phyloP scores from a whole-genome alignment of 1,140 invertebrate species.

The Tetramorium parvispinum region DNA sequence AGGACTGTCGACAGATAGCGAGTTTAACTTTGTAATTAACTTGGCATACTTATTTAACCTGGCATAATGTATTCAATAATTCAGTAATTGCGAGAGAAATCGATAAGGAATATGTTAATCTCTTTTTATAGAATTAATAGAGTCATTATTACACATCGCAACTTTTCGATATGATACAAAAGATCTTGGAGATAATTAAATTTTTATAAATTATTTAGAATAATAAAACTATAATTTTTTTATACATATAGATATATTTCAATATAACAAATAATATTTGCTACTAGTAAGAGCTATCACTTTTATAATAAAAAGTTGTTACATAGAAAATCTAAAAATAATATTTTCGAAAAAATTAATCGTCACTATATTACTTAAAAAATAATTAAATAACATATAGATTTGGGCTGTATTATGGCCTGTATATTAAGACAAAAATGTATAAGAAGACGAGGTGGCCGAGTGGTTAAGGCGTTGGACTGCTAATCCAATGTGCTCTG shows the following conservation, averaged over 20 bases:
- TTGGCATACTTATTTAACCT: neutral
- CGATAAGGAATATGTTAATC: neutral
- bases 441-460: constrained; percentile 90
- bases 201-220: neutral
- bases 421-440: constrained; percentile 40
- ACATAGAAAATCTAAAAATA: neutral
- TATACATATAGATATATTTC: neutral
- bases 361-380: neutral
- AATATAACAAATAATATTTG: constrained; percentile 11
- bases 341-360: neutral
- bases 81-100: neutral
- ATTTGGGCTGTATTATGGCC: constrained; percentile 15
- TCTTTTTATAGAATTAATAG: neutral
- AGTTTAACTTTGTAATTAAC: neutral
- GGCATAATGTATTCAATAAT: neutral
- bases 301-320: neutral
- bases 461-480: constrained; percentile 96
- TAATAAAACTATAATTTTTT: constrained; percentile 2
- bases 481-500: constrained; percentile 92
- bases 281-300: neutral
- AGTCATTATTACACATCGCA: neutral
- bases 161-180: neutral
- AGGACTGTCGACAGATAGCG: neutral
- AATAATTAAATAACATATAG: neutral
- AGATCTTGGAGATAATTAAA: neutral